Percentiles rank a stretch among this genome's conserved stretches.
Conservation (phyloP, 2,888 invertebrate species). For the Ischnus inquisitorius region DNA sequence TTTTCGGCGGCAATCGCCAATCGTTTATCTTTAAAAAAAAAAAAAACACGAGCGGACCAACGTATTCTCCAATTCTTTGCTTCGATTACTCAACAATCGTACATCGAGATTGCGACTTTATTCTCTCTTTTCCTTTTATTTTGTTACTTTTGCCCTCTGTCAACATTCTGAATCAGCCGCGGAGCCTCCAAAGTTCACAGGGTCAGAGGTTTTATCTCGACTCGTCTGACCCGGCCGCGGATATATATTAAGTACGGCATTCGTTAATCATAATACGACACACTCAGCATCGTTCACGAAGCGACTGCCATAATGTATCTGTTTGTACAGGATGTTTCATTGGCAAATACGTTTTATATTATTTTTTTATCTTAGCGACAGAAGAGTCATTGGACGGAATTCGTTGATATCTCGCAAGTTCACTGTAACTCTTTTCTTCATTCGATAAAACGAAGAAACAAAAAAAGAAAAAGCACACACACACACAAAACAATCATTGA, state of each 20-base stretch:
- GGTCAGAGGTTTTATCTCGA: constrained; percentile 75
- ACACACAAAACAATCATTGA: constrained; percentile 30
- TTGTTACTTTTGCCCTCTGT: constrained; percentile 47
- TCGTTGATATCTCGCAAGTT: constrained; percentile 36
- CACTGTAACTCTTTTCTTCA: not conserved
- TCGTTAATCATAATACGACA: constrained; percentile 69
- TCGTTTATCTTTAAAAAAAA: constrained; percentile 44
- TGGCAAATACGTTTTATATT: constrained; percentile 44
- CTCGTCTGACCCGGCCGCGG: constrained; percentile 70
- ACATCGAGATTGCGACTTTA: constrained; percentile 58
- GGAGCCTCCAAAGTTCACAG: constrained; percentile 62
- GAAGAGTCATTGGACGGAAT: constrained; percentile 9
- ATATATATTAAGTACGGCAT: constrained; percentile 72
- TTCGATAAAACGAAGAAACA: no score
- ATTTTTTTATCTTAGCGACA: constrained; percentile 31
- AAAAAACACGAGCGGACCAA: constrained; percentile 73
- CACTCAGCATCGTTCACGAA: constrained; percentile 69
- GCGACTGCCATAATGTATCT: constrained; percentile 53
- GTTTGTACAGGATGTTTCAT: constrained; percentile 72
- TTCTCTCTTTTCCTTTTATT: constrained; percentile 41
- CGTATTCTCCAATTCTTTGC: constrained; percentile 65
- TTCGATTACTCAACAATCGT: constrained; percentile 71
- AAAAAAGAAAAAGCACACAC: not conserved
- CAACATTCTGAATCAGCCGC: constrained; percentile 72
- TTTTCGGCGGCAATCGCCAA: not conserved